Evolutionary conservation across 2,797 vertebrate species (phyloP).

Genomic region (Lindbergichthys nudifrons): DNA sequence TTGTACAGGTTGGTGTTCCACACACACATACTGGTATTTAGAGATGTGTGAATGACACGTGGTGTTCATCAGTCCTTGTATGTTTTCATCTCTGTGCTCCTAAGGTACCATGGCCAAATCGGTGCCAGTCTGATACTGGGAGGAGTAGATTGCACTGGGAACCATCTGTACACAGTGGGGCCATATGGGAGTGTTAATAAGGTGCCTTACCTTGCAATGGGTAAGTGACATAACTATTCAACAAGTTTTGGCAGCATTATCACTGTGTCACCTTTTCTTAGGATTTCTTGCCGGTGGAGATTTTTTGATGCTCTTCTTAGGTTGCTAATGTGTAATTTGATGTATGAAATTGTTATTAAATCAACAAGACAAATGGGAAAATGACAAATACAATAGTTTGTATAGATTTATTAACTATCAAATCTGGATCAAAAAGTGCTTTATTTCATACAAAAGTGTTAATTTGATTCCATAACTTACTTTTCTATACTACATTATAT

Average conservation of each 20-base stretch:
- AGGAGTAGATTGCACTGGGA: conserved; percentile 82
- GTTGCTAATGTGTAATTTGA: not conserved
- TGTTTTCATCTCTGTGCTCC: not conserved
- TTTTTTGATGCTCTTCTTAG: not conserved
- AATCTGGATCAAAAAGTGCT: not conserved
- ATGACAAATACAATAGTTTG: not conserved
- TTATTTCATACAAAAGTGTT: not conserved
- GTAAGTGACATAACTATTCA: conserved; percentile 46
- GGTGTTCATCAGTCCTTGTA: not conserved
- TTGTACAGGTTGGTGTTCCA: conserved; percentile 77
- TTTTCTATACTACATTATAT: not conserved
- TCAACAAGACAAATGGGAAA: not conserved
- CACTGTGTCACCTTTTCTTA: not conserved
- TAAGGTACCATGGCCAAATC: conserved; percentile 81
- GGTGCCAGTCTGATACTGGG: conserved; percentile 83
- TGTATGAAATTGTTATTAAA: not conserved
- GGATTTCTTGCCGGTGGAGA: not conserved
- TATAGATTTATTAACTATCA: not conserved
- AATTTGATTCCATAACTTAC: not conserved
- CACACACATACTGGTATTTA: not conserved
- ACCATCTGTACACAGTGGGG: conserved; percentile 79
- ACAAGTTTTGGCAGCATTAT: rapidly evolving
- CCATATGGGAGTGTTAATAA: conserved; percentile 76
- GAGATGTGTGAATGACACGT: not conserved
- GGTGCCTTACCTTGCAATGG: conserved; percentile 80